Percentiles rank a stretch among this genome's conserved stretches.
phyloP scores from a whole-genome alignment of 2,113 vertebrate genomes.

The Poecilia latipinna region DNA sequence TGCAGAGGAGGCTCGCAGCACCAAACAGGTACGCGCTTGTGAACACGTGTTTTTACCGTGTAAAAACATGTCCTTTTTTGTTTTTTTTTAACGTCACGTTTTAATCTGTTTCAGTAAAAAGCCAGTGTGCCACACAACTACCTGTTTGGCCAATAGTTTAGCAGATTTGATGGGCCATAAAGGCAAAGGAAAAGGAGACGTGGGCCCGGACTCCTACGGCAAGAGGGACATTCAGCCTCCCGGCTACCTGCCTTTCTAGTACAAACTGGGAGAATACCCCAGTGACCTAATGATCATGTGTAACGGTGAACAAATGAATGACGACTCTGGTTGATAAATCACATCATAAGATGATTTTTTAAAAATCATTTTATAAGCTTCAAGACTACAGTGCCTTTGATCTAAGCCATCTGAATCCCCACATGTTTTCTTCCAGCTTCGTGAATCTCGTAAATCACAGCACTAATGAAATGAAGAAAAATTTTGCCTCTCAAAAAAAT shows the following conservation, averaged over 20 bases:
- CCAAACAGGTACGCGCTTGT: conserved; percentile 75
- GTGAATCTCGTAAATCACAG: conserved; percentile 19
- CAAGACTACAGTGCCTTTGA: conserved; percentile 71
- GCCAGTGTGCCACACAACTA: conserved; percentile 88
- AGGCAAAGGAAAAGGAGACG: conserved; percentile 77
- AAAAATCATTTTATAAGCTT: neutral
- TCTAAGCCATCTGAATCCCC: conserved; percentile 37
- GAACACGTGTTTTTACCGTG: neutral
- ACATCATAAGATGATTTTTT: neutral
- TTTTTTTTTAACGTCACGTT: neutral
- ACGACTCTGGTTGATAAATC: conserved; percentile 3
- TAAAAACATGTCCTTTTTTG: neutral
- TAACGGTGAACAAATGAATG: conserved; percentile 40
- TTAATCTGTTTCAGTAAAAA: conserved; percentile 78
- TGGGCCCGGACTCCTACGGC: conserved; percentile 74
- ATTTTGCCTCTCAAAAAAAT: too few species aligned
- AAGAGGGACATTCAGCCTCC: conserved; percentile 81
- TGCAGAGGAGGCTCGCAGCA: conserved; percentile 63
- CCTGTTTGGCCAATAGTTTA: neutral
- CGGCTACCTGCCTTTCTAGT: conserved; percentile 76
- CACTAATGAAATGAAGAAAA: conserved; percentile 43
- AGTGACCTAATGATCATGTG: conserved; percentile 41
- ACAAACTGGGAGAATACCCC: conserved; percentile 4
- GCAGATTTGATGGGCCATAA: too few species aligned
- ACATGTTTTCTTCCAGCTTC: conserved; percentile 16